Evolutionary conservation across 2,888 invertebrate genomes (phyloP).

Genomic region (Heliconius sara): DNA sequence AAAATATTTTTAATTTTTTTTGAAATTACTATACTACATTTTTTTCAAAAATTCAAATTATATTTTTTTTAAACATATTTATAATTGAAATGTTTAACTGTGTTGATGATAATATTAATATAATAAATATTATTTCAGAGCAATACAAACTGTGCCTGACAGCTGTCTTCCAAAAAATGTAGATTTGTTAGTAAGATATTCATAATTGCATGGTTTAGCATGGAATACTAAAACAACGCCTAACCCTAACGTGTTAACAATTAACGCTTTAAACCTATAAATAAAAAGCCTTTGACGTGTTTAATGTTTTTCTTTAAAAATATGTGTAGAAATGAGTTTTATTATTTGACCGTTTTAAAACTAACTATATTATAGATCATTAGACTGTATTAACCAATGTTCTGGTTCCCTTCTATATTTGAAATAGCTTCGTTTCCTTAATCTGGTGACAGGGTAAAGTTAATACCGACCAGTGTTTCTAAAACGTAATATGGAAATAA

Average conservation of each 20-base stretch:
- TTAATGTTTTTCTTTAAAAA: neutral
- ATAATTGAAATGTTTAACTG: constrained; percentile 12
- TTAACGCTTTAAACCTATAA: constrained; percentile 22
- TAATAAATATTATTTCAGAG: constrained; percentile 68
- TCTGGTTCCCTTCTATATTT: neutral
- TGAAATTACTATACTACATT: neutral
- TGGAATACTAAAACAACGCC: constrained; percentile 27
- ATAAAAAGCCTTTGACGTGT: neutral
- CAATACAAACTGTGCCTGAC: constrained; percentile 81
- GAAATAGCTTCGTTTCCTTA: too few species aligned
- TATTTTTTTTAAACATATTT: too few species aligned
- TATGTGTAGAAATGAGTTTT: neutral
- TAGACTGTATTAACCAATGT: neutral
- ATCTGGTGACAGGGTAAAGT: too few species aligned
- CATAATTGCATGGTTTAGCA: constrained; percentile 65
- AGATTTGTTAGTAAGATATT: constrained; percentile 82
- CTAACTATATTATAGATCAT: neutral
- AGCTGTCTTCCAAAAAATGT: constrained; percentile 83
- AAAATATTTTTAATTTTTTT: neutral
- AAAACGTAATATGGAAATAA: neutral
- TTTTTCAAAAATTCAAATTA: too few species aligned
- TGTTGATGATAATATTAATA: constrained; percentile 36
- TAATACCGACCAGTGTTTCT: neutral
- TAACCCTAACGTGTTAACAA: constrained; percentile 23
- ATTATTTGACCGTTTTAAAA: neutral